Evolutionary conservation across 2,113 vertebrate species (phyloP).

Genomic region (Seriola dumerili): DNA sequence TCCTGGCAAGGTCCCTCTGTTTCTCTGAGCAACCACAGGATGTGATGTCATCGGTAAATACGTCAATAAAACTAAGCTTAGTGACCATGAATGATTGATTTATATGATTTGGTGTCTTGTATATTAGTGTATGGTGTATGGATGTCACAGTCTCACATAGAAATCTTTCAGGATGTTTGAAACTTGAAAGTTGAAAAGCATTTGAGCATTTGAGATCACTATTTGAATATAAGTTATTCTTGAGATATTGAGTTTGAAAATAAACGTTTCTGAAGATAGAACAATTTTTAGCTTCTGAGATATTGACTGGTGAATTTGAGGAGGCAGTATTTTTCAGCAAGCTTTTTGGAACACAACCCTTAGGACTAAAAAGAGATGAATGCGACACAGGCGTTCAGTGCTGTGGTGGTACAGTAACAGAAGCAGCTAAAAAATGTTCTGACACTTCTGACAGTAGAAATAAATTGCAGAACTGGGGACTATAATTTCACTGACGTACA

Average conservation of each 20-base stretch:
- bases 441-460: constrained; percentile 2
- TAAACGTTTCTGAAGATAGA: not conserved
- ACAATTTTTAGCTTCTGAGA: not conserved
- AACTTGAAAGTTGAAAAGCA: not conserved
- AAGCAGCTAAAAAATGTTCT: constrained; percentile 1
- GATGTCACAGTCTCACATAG: not conserved
- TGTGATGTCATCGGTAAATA: constrained; percentile 62
- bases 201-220: not conserved
- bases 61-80: constrained; percentile 1
- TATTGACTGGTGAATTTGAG: not conserved
- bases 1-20: constrained; percentile 95
- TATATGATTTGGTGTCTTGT: not conserved
- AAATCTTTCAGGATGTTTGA: not conserved
- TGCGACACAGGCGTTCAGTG: not conserved
- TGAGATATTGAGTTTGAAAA: not conserved
- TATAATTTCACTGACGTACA: not conserved
- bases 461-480: not conserved
- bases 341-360: constrained; percentile 12
- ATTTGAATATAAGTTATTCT: not conserved
- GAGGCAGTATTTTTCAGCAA: not conserved
- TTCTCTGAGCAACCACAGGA: constrained; percentile 89
- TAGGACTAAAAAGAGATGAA: constrained; percentile 12
- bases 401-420: not conserved
- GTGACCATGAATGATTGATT: not conserved
- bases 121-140: not conserved